phyloP scores from a whole-genome alignment of 2,113 vertebrate genomes.

The Ailuropoda melanoleuca region DNA sequence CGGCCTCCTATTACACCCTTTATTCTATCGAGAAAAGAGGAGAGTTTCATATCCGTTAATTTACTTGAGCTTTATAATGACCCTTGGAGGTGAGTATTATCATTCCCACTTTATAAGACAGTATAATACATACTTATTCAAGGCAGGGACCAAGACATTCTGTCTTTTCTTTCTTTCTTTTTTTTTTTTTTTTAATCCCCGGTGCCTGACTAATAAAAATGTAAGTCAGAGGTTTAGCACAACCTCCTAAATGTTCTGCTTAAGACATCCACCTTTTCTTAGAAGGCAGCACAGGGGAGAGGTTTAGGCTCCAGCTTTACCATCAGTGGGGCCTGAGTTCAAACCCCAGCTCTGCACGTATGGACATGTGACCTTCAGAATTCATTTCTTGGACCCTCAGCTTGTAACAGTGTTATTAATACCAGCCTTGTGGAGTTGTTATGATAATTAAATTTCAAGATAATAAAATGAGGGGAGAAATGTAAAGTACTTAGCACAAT shows the following conservation, averaged over 20 bases:
- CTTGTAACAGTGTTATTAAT: not conserved
- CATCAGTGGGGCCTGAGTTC: not conserved
- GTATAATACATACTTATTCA: not conserved
- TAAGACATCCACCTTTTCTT: not conserved
- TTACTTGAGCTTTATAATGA: constrained; percentile 31
- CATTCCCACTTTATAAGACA: not conserved
- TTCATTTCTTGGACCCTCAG: not conserved
- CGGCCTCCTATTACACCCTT: not conserved
- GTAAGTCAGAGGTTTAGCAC: not conserved
- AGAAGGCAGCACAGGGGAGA: not conserved
- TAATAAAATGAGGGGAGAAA: not conserved
- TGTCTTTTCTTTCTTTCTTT: not conserved
- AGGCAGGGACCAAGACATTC: not conserved
- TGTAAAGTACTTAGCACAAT: not conserved
- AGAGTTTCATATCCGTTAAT: not conserved
- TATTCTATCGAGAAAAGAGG: not conserved
- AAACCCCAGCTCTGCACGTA: not conserved
- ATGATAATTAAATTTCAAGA: constrained; percentile 23
- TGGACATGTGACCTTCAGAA: not conserved
- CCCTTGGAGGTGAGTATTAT: not conserved
- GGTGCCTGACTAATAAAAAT: constrained; percentile 10
- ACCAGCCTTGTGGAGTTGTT: not conserved
- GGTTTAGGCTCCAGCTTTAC: not conserved
- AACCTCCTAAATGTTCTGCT: not conserved
- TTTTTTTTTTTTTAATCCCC: not conserved